Evolutionary conservation across 2,113 vertebrate species (phyloP).

Genomic region (Oxygymnocypris stewartii): DNA sequence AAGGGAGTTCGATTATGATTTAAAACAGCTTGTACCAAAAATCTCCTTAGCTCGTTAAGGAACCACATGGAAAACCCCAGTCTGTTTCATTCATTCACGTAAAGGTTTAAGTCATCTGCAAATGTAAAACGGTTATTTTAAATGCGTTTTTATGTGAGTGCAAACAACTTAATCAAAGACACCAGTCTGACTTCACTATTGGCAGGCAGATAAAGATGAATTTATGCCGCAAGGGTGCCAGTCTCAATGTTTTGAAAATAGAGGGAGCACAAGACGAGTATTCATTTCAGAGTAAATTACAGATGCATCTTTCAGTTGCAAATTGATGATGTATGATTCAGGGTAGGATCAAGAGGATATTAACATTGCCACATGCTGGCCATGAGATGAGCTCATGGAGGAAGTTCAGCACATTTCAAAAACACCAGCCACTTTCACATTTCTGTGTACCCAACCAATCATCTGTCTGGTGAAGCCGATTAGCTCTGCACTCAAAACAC

Average conservation of each 20-base stretch:
- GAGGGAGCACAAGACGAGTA: not conserved
- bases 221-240: not conserved
- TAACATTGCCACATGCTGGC: slow-evolving; percentile 37
- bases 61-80: slow-evolving; percentile 33
- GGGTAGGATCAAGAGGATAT: slow-evolving; percentile 33
- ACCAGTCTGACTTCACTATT: slow-evolving; percentile 15
- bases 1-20: slow-evolving; percentile 36
- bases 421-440: slow-evolving; percentile 30
- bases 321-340: slow-evolving; percentile 23
- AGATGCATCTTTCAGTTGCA: slow-evolving; percentile 23
- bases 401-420: slow-evolving; percentile 49
- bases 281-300: slow-evolving; percentile 14
- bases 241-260: slow-evolving; percentile 21
- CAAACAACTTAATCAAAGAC: slow-evolving; percentile 45
- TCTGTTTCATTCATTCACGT: slow-evolving; percentile 31
- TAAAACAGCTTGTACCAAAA: slow-evolving; percentile 35
- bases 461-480: slow-evolving; percentile 36
- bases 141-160: slow-evolving; percentile 23
- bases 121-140: slow-evolving; percentile 32
- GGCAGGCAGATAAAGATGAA: slow-evolving; percentile 5
- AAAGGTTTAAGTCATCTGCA: slow-evolving; percentile 35
- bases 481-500: slow-evolving; percentile 30
- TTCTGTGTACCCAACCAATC: slow-evolving; percentile 36
- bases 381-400: slow-evolving; percentile 35
- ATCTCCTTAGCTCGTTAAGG: slow-evolving; percentile 20